Percentiles rank a stretch among this genome's conserved stretches.
Evolutionary conservation across 2,113 vertebrate species (phyloP).

Genomic region (Illadopsis cleaveri): DNA sequence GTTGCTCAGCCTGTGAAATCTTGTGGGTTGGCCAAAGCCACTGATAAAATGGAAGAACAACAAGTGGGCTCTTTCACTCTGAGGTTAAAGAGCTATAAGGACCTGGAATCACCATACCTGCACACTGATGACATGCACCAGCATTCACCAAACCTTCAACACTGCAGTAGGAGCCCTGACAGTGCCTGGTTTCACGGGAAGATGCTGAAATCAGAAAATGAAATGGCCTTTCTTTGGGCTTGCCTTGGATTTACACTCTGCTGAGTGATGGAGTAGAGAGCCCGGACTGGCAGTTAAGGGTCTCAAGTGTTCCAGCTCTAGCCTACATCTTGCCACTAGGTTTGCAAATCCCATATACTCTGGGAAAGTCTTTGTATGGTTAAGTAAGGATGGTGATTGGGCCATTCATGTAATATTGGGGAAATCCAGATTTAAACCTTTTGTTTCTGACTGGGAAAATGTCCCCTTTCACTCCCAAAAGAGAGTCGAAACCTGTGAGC

Average conservation of each 20-base stretch:
- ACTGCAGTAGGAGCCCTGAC: background rate
- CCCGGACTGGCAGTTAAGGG: background rate
- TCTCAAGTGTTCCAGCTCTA: background rate
- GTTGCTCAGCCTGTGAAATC: background rate
- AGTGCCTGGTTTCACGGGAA: background rate
- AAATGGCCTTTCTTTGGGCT: background rate
- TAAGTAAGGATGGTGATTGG: background rate
- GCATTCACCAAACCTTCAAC: background rate
- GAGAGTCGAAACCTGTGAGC: background rate
- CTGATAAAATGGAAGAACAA: background rate
- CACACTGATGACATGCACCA: background rate
- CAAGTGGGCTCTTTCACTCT: background rate
- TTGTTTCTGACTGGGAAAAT: background rate
- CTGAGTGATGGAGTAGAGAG: background rate
- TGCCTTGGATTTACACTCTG: background rate
- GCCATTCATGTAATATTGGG: background rate
- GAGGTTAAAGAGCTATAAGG: background rate
- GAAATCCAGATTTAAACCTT: background rate
- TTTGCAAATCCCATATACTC: background rate
- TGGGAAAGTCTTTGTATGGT: background rate
- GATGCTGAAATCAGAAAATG: background rate
- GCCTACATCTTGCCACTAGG: background rate
- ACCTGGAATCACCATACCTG: background rate
- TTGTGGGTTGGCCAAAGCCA: fast-evolving
- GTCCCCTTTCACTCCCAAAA: background rate